These are phyloP conservation scores for Lysandra coridon DNA, from an alignment of 2,888 invertebrate species.

Conservation along the genomic window DNA sequence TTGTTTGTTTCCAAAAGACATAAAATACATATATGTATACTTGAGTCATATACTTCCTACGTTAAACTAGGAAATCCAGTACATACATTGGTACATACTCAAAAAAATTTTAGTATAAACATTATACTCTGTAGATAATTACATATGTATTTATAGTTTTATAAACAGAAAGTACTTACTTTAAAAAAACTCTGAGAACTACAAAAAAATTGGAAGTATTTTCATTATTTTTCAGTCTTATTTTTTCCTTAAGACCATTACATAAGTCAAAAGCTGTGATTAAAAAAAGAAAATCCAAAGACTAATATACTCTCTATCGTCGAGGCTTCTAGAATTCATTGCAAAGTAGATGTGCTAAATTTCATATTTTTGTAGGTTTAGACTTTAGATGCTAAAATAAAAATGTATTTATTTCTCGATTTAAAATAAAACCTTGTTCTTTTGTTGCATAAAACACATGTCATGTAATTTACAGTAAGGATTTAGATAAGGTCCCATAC, in stretches of 20 bases:
- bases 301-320: conserved; percentile 27
- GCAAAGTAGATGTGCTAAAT: conserved; percentile 9
- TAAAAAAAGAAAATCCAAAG: conserved; percentile 25
- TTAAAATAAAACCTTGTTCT: background rate
- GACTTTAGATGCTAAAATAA: conserved; percentile 3
- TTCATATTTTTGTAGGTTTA: conserved; percentile 10
- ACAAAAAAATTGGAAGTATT: background rate
- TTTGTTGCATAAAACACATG: background rate
- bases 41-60: background rate
- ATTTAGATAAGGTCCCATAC: background rate
- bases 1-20: background rate
- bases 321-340: background rate
- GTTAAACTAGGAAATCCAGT: background rate
- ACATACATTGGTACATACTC: background rate
- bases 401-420: conserved; percentile 24
- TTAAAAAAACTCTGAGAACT: background rate
- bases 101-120: background rate
- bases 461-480: background rate
- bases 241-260: background rate
- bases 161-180: background rate
- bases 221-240: background rate
- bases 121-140: background rate
- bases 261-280: background rate
- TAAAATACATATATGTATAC: background rate
- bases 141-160: background rate